Conservation (phyloP, 92 coral and sea anemone species). For the Actinostola sp. region DNA sequence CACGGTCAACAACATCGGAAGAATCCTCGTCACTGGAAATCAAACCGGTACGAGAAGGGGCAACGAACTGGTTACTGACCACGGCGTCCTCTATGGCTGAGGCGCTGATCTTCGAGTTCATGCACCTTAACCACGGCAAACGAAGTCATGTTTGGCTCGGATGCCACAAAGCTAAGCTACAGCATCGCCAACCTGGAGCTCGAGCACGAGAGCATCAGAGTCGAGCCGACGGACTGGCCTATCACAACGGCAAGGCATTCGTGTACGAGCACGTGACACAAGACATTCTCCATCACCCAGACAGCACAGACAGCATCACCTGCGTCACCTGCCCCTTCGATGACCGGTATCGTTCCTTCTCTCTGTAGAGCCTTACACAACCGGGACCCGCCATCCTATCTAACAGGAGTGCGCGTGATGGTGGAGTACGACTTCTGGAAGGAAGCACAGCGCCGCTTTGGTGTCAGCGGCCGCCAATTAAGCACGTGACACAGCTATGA, state of each 20-base stretch:
- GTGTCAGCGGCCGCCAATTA: not conserved
- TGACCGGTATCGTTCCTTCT: slow-evolving; percentile 7
- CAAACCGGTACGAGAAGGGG: too few species aligned
- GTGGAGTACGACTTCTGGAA: slow-evolving; percentile 2
- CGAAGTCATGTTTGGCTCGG: too few species aligned
- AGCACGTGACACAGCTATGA: not conserved
- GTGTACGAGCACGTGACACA: slow-evolving; percentile 18
- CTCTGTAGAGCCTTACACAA: not conserved
- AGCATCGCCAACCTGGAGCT: slow-evolving; percentile 33
- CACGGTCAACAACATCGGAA: too few species aligned
- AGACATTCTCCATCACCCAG: slow-evolving; percentile 1
- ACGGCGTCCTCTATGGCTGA: too few species aligned
- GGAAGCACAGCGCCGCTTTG: slow-evolving; percentile 8
- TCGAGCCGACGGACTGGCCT: slow-evolving; percentile 3
- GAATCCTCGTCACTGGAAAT: too few species aligned
- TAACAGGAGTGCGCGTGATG: slow-evolving; percentile 11
- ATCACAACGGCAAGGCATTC: slow-evolving; percentile 3
- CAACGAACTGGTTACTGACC: too few species aligned
- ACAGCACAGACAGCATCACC: slow-evolving; percentile 8
- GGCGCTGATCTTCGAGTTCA: too few species aligned
- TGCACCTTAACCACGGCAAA: too few species aligned
- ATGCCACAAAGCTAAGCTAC: slow-evolving; percentile 9
- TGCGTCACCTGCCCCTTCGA: not conserved
- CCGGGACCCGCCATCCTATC: not conserved
- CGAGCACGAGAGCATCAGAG: slow-evolving; percentile 28